A percentile compares a stretch with the other conserved stretches of the same genome.
phyloP scores from a whole-genome alignment of 2,113 vertebrate genomes.

The Mus spicilegus region DNA sequence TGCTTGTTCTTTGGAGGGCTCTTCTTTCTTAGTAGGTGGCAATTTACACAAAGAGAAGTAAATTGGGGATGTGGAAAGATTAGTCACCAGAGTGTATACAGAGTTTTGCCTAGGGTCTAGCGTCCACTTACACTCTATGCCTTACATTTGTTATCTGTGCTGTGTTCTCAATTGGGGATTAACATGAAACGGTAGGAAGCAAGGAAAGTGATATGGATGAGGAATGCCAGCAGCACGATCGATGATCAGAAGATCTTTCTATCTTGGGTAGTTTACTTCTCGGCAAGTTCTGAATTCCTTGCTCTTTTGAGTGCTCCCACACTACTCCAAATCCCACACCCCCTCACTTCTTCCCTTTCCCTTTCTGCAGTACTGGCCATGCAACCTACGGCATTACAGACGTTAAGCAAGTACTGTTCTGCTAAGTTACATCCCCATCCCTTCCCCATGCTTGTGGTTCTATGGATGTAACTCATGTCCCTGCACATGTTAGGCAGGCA shows the following conservation, averaged over 20 bases:
- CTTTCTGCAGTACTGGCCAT: background rate
- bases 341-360: background rate
- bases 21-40: background rate
- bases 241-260: background rate
- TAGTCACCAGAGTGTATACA: background rate
- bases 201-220: background rate
- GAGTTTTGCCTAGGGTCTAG: background rate
- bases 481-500: background rate
- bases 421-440: background rate
- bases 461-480: background rate
- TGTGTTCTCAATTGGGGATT: background rate
- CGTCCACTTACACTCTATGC: accelerated
- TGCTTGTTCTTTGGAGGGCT: accelerated
- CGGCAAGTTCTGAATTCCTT: background rate
- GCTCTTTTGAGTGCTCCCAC: background rate
- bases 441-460: background rate
- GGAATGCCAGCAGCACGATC: background rate
- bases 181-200: background rate
- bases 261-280: background rate
- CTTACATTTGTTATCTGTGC: background rate
- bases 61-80: background rate
- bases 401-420: background rate
- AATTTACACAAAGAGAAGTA: background rate
- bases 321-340: background rate
- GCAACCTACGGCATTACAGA: no score